Base-by-base conservation (phyloP, 1,140 invertebrate species). In the Drosophila murphyi region DNA sequence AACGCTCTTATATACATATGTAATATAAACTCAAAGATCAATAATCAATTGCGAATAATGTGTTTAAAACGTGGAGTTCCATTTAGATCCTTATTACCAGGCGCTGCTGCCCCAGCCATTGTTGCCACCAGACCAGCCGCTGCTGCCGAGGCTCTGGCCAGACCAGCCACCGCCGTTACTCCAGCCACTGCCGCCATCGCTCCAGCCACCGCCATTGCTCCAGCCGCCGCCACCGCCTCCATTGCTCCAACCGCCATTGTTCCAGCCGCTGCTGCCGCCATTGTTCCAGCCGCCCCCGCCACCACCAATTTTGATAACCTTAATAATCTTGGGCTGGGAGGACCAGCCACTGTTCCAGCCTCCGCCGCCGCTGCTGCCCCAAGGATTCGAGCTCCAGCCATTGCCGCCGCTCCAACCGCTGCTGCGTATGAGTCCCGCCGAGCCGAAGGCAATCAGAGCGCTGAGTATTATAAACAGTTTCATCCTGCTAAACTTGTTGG, bases 381-480 rank as follows among this genome's bases (percentile, higher is more conserved):
- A 71, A 41, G 69, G 64, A 72, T 52, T 78, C 3, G 76, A 79
- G 43, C 57, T 61, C 67, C 80, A 68, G 59, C 65, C 35, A 10
- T 10, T 29, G 37, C 54, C 54, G 7, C 54, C 45, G 29, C 5
- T 32, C 48, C 73, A 61, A n/a, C 73, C 73, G 32, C 56, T 43
- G 48, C 78, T 83, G 34, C 77, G 83, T 6, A 89, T 80, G 0
- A 74, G 34, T 29, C 89, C 85, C 2, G 90, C 90, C 5, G 90
- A 83, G 12, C 74, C 63, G 48, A 76, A 76, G 57, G 82, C 90
- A 57, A 91, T 59, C 41, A 91, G 10, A 0, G 80, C 89, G 62
- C 76, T 83, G 37, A 91, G 70, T 51, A 85, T 71, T 50, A 91
- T 64, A 12, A 91, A 61, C 6, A 91, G 43, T 64, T 91, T 91